Evolutionary conservation across 2,888 invertebrate species (phyloP), one percentile per base, ranked within the genome.

Genomic region (Luffia ferchaultella): DNA sequence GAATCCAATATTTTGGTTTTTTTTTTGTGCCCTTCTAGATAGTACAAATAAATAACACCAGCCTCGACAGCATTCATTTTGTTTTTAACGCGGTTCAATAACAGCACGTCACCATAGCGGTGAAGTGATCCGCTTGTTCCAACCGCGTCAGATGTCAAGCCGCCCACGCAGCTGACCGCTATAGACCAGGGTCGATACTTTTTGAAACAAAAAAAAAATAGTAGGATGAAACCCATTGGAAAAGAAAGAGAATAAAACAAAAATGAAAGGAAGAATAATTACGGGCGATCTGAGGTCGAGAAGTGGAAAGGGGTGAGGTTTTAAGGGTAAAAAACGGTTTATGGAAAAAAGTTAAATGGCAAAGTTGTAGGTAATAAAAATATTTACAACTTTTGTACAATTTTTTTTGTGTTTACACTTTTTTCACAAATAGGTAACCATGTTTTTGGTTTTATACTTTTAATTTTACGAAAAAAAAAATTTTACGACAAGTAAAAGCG

Each of bases 141-240:
- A n/a, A n/a, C n/a, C n/a, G n/a, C n/a, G n/a, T n/a, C n/a, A n/a
- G n/a, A n/a, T n/a, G n/a, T n/a, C n/a, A n/a, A n/a, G n/a, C n/a
- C n/a, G n/a, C n/a, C n/a, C n/a, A n/a, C n/a, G n/a, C n/a, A n/a
- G n/a, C n/a, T n/a, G n/a, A n/a, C n/a, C n/a, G n/a, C n/a, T 30
- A 30, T 30, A 30, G 30, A 30, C 30, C 30, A 30, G 30, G 3
- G 30, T 12, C 12, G 30, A 30, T 7, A 12, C 30, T 12, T 30
- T 18, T 18, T 43, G 20, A 50, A 49, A 3, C 43, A 50, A 15
- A 18, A 45, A 16, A 50, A 16, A 17, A 2, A 51, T 50, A n/a
- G 51, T 40, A 44, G 16, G 18, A 19, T 49, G 52, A 18, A 20
- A 46, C 44, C 48, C 47, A 43, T 30, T 40, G 9, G 42, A 9